phyloP scores from a whole-genome alignment of 2,797 vertebrate species.

The Rhinella marina region DNA sequence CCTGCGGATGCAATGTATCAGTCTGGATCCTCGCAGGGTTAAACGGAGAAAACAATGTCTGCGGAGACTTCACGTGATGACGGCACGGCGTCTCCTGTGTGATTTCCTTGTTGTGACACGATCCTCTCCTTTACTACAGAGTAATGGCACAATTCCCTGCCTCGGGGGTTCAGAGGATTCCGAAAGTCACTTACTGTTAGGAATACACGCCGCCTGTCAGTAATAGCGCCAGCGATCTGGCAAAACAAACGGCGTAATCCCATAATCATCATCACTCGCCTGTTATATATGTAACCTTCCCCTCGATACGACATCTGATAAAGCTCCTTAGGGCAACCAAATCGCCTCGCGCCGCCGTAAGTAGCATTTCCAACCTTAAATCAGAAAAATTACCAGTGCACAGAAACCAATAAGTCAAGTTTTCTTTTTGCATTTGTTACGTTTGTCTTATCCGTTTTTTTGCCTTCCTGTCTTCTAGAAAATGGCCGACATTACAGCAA shows the following conservation, averaged over 20 bases:
- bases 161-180: background rate
- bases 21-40: background rate
- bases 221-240: background rate
- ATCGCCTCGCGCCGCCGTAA: background rate
- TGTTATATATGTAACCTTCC: background rate
- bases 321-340: background rate
- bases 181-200: constrained; percentile 22
- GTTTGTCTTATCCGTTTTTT: background rate
- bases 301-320: background rate
- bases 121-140: constrained; percentile 3
- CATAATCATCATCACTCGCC: background rate
- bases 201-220: constrained; percentile 17
- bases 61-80: background rate
- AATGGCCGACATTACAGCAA: background rate
- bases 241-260: background rate
- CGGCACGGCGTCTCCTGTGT: background rate
- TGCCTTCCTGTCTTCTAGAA: background rate
- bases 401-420: background rate
- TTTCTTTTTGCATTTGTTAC: background rate
- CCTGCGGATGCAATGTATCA: background rate
- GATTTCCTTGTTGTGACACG: constrained; percentile 32
- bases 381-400: background rate
- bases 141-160: constrained; percentile 11
- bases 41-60: background rate
- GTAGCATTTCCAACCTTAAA: background rate